These are phyloP conservation scores for Tympanoctomys barrerae DNA, from an alignment of 2,797 vertebrate species.

Conservation along the genomic window DNA sequence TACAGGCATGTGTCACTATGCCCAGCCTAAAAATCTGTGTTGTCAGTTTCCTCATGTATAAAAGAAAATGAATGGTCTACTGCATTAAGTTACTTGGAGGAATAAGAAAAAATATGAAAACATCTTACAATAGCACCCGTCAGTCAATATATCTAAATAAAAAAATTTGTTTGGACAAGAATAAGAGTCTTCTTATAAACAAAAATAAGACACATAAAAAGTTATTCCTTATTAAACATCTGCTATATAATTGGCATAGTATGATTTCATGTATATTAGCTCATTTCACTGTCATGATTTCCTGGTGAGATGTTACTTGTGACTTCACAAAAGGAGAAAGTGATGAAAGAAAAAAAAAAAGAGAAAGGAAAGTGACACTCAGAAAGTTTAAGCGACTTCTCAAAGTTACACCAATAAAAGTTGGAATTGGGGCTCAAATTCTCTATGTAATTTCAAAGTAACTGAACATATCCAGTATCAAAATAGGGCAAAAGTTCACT, in stretches of 20 bases:
- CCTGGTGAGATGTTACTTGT: slow-evolving; percentile 24
- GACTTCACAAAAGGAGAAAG: slow-evolving; percentile 44
- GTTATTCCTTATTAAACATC: slow-evolving; percentile 3
- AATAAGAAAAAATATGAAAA: slow-evolving; percentile 49
- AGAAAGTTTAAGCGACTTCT: slow-evolving; percentile 29
- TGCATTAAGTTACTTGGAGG: background rate
- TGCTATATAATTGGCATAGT: slow-evolving; percentile 29
- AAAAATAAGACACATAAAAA: slow-evolving; percentile 17
- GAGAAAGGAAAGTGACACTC: background rate
- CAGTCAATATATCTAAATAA: slow-evolving; percentile 45
- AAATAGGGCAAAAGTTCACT: slow-evolving; percentile 21
- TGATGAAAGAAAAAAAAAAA: slow-evolving; percentile 10
- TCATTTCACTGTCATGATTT: slow-evolving; percentile 48
- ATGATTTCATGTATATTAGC: slow-evolving; percentile 39
- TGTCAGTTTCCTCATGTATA: slow-evolving; percentile 33
- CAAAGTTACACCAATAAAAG: slow-evolving; percentile 50
- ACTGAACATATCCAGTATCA: slow-evolving; percentile 55
- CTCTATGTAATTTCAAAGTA: slow-evolving; percentile 28
- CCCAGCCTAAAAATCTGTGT: background rate
- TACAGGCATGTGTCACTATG: background rate
- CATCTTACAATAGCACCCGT: slow-evolving; percentile 32
- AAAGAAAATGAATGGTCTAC: slow-evolving; percentile 44
- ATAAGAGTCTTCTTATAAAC: slow-evolving; percentile 11
- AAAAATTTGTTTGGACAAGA: slow-evolving; percentile 23
- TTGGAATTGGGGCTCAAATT: slow-evolving; percentile 50